Evolutionary conservation across 64 coral and sea anemone species (phyloP), one percentile per base, ranked within the genome.

Genomic region (Pocillopora verrucosa): DNA sequence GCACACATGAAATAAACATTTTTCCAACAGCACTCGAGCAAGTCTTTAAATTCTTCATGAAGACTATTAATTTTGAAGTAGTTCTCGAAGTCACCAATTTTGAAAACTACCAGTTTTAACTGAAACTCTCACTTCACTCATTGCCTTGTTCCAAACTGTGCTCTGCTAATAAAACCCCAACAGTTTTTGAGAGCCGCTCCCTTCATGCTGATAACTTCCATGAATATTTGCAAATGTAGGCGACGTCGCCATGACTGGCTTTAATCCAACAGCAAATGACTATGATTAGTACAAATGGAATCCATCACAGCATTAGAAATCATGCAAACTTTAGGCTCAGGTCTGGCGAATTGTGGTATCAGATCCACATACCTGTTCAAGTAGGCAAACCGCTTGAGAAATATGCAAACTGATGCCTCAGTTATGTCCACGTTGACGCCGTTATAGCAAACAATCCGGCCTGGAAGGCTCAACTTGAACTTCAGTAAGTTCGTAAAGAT

Each of bases 371-470:
- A 82, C 74, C 80, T 38, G 35, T 57, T 84, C 30, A 69, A 72
- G 58, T 91, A 91, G 19, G 80, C 89, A 91, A 91, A 91, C 51
- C 0, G 17, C 19, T 84, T 84, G 9, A 86, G 36, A 12, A 72
- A 11, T 4, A 68, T 84, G 70, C 70, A 91, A 91, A 91, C 30
- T 30, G 30, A 80, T 34, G 62, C 78, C 63, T 90, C 89, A 15
- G 36, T 15, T 45, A 58, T 60, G 26, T 58, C 30, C 30, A 30
- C 30, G 30, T 30, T 30, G 30, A 30, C 30, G 30, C 30, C 30
- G 30, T 30, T 30, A 30, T 30, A 30, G 30, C 30, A 30, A 30
- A 30, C 30, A 30, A 30, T 30, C 30, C 30, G 30, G 30, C 30
- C 30, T 30, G 30, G 30, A 30, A 30, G 30, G 30, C 30, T 30